Evolutionary conservation across 2,797 vertebrate species (phyloP).

Genomic region (Dipus sagitta): DNA sequence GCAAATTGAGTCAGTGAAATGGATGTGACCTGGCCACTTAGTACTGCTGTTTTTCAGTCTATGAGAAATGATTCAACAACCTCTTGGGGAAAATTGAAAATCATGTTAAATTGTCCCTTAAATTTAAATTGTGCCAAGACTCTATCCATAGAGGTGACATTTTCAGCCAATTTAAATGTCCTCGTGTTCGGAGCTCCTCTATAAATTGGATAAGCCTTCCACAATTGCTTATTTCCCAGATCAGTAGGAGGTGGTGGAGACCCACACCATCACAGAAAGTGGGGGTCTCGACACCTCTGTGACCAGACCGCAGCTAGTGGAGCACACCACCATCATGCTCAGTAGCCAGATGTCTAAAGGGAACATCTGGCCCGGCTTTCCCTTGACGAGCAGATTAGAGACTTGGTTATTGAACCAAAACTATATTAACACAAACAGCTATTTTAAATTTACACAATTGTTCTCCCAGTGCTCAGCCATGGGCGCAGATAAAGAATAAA

Average conservation of each 20-base stretch:
- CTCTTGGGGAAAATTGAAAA: constrained; percentile 60
- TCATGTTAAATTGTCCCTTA: constrained; percentile 77
- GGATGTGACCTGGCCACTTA: neutral
- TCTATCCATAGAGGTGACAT: constrained; percentile 72
- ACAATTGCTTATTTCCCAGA: constrained; percentile 88
- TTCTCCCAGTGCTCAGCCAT: neutral
- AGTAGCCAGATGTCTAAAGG: constrained; percentile 74
- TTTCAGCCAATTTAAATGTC: constrained; percentile 71
- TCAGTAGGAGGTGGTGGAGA: constrained; percentile 84
- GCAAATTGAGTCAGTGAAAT: constrained; percentile 47
- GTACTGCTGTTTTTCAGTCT: constrained; percentile 4
- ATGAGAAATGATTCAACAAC: constrained; percentile 31
- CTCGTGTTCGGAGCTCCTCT: constrained; percentile 79
- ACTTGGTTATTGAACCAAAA: constrained; percentile 75
- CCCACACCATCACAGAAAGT: constrained; percentile 84
- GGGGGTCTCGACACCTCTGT: constrained; percentile 82
- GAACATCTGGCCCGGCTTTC: constrained; percentile 80
- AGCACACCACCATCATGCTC: constrained; percentile 72
- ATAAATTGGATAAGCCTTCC: constrained; percentile 83
- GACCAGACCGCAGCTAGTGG: constrained; percentile 78
- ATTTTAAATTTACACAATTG: constrained; percentile 55
- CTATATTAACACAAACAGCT: constrained; percentile 71
- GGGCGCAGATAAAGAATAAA: constrained; percentile 50
- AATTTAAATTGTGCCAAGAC: constrained; percentile 72
- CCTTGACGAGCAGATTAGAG: constrained; percentile 72